These are phyloP conservation scores for Cabera pusaria DNA, from an alignment of 2,888 invertebrate genomes.

Conservation along the genomic window DNA sequence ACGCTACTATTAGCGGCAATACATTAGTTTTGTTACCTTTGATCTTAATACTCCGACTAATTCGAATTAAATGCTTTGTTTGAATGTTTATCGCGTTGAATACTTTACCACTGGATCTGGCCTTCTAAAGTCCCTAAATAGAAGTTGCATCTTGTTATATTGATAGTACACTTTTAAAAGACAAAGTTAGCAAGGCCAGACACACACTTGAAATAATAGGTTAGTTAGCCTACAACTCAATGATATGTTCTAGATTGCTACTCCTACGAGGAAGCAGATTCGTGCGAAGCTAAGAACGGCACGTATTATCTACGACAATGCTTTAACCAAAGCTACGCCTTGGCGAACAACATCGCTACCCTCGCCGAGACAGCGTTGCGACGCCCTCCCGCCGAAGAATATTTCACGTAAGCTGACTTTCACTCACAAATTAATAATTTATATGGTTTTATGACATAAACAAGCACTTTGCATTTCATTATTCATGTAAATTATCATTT, in stretches of 20 bases:
- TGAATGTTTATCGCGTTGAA: too few species aligned
- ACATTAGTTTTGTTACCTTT: too few species aligned
- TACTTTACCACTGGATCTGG: too few species aligned
- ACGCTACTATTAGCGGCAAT: too few species aligned
- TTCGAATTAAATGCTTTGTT: too few species aligned
- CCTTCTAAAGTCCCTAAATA: too few species aligned
- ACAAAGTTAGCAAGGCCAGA: too few species aligned
- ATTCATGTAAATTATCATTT: neutral
- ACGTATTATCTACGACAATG: slow-evolving; percentile 86
- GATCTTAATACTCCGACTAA: too few species aligned
- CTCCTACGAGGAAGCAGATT: slow-evolving; percentile 86
- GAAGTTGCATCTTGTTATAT: too few species aligned
- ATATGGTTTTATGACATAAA: slow-evolving; percentile 5
- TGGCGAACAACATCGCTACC: slow-evolving; percentile 79
- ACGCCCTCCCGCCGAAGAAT: slow-evolving; percentile 88
- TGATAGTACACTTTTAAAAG: too few species aligned
- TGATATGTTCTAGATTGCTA: slow-evolving; percentile 85
- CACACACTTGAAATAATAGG: too few species aligned
- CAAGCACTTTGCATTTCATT: slow-evolving; percentile 10
- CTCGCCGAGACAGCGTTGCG: slow-evolving; percentile 82
- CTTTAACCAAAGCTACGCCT: slow-evolving; percentile 82
- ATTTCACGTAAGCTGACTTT: slow-evolving; percentile 84
- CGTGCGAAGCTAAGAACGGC: slow-evolving; percentile 83
- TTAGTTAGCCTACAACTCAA: too few species aligned
- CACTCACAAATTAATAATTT: slow-evolving; percentile 11